phyloP scores from a whole-genome alignment of 2,113 vertebrate genomes.

The Cephalopterus ornatus region DNA sequence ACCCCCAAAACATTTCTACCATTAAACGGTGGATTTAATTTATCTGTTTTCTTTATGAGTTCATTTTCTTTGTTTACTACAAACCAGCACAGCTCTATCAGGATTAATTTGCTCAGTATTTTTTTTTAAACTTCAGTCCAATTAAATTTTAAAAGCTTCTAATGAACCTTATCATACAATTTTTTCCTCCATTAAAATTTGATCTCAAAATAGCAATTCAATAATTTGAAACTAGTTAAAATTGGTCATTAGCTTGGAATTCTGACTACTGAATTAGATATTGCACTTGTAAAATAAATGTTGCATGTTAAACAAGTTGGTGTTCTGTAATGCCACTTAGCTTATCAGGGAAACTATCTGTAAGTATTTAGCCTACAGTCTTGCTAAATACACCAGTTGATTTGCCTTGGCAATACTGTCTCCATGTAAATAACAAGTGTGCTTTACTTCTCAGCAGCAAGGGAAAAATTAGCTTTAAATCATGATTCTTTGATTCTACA shows the following conservation, averaged over 20 bases:
- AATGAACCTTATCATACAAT: not conserved
- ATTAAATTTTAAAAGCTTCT: not conserved
- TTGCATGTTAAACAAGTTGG: not conserved
- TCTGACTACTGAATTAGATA: not conserved
- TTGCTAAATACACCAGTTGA: not conserved
- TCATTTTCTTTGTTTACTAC: not conserved
- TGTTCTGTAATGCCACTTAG: not conserved
- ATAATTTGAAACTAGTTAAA: not conserved
- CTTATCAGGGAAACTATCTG: not conserved
- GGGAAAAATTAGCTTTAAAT: not conserved
- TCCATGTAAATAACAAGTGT: not conserved
- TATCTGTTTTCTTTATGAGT: not conserved
- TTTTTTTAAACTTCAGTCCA: not conserved
- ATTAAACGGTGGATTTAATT: not conserved
- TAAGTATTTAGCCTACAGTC: not conserved
- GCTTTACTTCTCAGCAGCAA: not conserved
- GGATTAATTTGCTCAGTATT: not conserved
- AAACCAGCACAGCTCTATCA: not conserved
- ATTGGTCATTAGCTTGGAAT: not conserved
- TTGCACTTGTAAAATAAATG: not conserved
- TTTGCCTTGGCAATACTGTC: not conserved
- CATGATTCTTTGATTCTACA: not conserved
- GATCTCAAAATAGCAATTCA: not conserved
- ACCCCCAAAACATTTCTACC: not conserved
- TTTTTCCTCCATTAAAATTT: not conserved